A percentile compares a stretch with the other conserved stretches of the same genome.
Conservation (phyloP, 2,888 invertebrate species). For the Synanthedon andrenaeformis region DNA sequence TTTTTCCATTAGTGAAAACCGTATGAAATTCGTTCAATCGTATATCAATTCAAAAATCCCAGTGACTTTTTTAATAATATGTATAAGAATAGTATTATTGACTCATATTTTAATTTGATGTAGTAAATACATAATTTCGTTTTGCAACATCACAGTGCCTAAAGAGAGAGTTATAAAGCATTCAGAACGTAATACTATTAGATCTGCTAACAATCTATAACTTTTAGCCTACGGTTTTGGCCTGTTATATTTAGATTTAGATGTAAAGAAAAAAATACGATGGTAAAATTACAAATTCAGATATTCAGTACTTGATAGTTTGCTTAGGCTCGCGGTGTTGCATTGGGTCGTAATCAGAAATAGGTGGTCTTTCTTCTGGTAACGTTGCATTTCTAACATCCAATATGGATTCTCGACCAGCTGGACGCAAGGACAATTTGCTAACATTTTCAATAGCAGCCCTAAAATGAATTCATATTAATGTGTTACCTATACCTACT, state of each 20-base stretch:
- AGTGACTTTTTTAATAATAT: too few relatives aligned
- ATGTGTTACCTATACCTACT: too few relatives aligned
- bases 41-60: too few relatives aligned
- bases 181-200: too few relatives aligned
- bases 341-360: conserved; percentile 25
- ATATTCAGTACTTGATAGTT: conserved; percentile 27
- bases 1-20: too few relatives aligned
- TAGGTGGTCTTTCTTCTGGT: conserved; percentile 9
- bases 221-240: not conserved
- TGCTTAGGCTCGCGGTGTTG: conserved; percentile 20
- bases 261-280: not conserved
- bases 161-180: too few relatives aligned
- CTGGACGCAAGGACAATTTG: conserved; percentile 13
- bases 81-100: too few relatives aligned
- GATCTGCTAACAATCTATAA: not conserved
- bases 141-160: too few relatives aligned
- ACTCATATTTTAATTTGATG: too few relatives aligned
- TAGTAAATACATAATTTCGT: too few relatives aligned
- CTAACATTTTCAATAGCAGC: conserved; percentile 35
- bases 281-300: not conserved
- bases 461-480: conserved; percentile 17
- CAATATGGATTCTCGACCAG: conserved; percentile 10
- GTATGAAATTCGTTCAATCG: too few relatives aligned
- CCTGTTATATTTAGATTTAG: not conserved
- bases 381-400: conserved; percentile 24